Evolutionary conservation across 2,113 vertebrate species (phyloP), one percentile per base, ranked within the genome.

Genomic region (Nibea coibor): DNA sequence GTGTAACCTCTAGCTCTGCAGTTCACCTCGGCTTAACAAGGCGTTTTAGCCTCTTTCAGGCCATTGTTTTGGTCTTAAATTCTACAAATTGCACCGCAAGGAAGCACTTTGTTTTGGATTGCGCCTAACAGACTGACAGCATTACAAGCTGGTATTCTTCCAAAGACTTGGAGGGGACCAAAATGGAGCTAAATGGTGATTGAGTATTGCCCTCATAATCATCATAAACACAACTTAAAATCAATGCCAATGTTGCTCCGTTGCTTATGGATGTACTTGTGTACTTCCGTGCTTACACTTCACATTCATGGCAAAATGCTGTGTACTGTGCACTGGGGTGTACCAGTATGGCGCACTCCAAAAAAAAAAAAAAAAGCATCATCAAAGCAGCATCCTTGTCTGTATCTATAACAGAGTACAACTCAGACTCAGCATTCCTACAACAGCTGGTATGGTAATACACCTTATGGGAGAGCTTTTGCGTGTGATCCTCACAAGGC

Each of bases 401-500:
- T 48, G 11, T 35, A 64, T 57, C 45, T 3, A 48, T 22, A 65
- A 8, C 14, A 62, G 26, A 10, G 5, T 61, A 35, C 35, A 57
- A 19, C 26, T 39, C n/a, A 56, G 4, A 28, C 20, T 81, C 70
- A 53, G 56, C 54, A 47, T 31, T 80, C 20, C 54, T 19, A n/a
- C 74, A 68, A 56, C 71, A 81, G 66, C 53, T 68, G 67, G 51
- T 43, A 76, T 11, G 2, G 9, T 48, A 70, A 61, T 50, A 31
- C 62, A 47, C 45, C 59, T 84, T 39, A 22, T 31, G 62, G 66
- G 47, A 22, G 2, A 63, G 51, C 26, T 77, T 58, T 58, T 22
- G 65, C 12, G 9, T 72, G 63, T n/a, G 63, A 74, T 39, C 22
- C 56, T 54, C 50, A 31, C 58, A 35, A 50, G 58, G 59, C 72